Conservation (phyloP, 2,113 vertebrate genomes). For the Sardina pilchardus region DNA sequence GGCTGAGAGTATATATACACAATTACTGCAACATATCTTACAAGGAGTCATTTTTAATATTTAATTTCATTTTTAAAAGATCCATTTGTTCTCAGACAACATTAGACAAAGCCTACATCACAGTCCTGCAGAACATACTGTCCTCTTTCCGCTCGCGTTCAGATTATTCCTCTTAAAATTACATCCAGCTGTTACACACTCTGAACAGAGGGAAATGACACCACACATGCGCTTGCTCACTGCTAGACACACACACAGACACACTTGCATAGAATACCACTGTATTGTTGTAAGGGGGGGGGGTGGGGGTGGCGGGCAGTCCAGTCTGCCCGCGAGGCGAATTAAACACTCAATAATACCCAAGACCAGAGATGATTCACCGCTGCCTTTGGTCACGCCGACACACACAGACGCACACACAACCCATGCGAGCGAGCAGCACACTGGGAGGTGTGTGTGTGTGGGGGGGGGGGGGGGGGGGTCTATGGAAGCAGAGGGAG, state of each 20-base stretch:
- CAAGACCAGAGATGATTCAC: not conserved
- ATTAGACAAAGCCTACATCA: slow-evolving; percentile 7
- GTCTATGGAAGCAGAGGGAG: not conserved
- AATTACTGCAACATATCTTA: not conserved
- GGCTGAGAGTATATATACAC: not conserved
- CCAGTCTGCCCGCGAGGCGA: not conserved
- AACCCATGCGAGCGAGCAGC: not conserved
- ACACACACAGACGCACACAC: too few relatives aligned
- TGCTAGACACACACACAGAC: not conserved
- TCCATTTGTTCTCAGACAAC: not conserved
- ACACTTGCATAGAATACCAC: not conserved
- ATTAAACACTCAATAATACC: not conserved
- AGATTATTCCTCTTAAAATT: slow-evolving; percentile 30
- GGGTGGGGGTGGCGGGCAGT: not conserved
- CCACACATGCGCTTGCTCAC: slow-evolving; percentile 1
- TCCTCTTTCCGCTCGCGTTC: not conserved
- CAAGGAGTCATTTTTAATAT: not conserved
- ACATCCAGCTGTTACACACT: slow-evolving; percentile 38
- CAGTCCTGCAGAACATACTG: not conserved
- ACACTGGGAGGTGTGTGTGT: too few relatives aligned
- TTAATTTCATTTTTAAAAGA: not conserved
- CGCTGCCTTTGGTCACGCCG: not conserved
- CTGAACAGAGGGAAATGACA: slow-evolving; percentile 1
- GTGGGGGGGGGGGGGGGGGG: too few relatives aligned
- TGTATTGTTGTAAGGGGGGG: not conserved